Evolutionary conservation across 2,888 invertebrate species (phyloP).

Genomic region (Calliopum simillimum): DNA sequence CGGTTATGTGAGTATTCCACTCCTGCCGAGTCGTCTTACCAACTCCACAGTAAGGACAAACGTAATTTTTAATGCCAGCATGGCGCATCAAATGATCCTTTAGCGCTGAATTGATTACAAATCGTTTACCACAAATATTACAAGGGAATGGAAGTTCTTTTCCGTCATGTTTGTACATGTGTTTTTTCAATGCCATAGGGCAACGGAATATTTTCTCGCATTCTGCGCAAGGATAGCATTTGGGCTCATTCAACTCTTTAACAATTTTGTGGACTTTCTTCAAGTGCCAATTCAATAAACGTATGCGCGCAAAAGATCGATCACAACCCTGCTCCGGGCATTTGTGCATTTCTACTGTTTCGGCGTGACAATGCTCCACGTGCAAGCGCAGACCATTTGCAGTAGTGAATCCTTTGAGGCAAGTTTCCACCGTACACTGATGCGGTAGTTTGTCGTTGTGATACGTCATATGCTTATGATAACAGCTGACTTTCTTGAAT

Average conservation of each 20-base stretch:
- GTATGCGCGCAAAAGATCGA: slow-evolving; percentile 59
- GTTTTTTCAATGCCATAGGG: slow-evolving; percentile 62
- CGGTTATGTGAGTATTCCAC: slow-evolving; percentile 63
- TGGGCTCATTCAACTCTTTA: slow-evolving; percentile 54
- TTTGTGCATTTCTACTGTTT: slow-evolving; percentile 57
- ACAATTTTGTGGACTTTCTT: slow-evolving; percentile 54
- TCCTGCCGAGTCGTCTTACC: slow-evolving; percentile 64
- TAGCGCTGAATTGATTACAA: slow-evolving; percentile 63
- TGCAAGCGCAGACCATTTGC: slow-evolving; percentile 59
- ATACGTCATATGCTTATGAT: slow-evolving; percentile 62
- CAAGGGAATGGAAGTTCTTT: slow-evolving; percentile 63
- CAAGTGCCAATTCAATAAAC: slow-evolving; percentile 61
- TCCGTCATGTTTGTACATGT: slow-evolving; percentile 63
- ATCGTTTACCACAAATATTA: slow-evolving; percentile 62
- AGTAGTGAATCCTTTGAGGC: slow-evolving; percentile 61
- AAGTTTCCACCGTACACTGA: slow-evolving; percentile 60
- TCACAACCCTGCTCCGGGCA: slow-evolving; percentile 60
- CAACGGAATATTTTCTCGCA: slow-evolving; percentile 65
- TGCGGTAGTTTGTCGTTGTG: slow-evolving; percentile 62
- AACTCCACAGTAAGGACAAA: slow-evolving; percentile 64
- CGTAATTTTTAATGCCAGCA: slow-evolving; percentile 65
- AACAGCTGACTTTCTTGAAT: slow-evolving; percentile 59
- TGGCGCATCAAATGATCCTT: slow-evolving; percentile 64
- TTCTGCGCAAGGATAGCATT: slow-evolving; percentile 61
- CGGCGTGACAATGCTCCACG: slow-evolving; percentile 61